Percentiles rank a stretch among this genome's conserved stretches.
These are phyloP conservation scores for Chrysina gloriosa DNA, from an alignment of 2,888 invertebrate species.

Conservation along the genomic window DNA sequence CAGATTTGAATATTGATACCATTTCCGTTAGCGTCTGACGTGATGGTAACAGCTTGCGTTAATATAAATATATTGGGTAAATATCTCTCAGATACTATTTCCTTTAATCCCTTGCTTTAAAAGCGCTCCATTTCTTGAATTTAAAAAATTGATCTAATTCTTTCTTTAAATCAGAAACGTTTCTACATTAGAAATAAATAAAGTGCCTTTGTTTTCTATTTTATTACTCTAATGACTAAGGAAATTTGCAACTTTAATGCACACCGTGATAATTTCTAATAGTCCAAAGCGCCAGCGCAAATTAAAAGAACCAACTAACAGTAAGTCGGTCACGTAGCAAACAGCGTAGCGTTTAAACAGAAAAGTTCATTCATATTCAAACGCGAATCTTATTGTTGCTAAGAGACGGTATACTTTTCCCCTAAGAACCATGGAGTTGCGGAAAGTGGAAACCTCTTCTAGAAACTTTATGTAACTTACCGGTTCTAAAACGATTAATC, in stretches of 20 bases:
- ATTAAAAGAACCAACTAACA: conserved; percentile 18
- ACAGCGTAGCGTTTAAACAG: conserved; percentile 33
- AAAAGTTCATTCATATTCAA: conserved; percentile 45
- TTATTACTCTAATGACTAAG: conserved; percentile 6
- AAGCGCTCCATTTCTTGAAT: not conserved
- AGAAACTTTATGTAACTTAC: conserved; percentile 42
- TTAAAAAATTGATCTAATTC: not conserved
- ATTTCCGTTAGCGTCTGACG: too few species aligned
- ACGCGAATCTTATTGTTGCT: conserved; percentile 44
- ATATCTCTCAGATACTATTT: too few species aligned
- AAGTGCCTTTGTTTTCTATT: too few species aligned
- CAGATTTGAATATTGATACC: too few species aligned
- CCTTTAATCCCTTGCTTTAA: too few species aligned
- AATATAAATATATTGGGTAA: too few species aligned
- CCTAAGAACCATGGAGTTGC: conserved; percentile 18
- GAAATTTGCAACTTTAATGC: conserved; percentile 22
- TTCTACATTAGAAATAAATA: too few species aligned
- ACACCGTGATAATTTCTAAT: conserved; percentile 25
- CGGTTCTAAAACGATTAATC: conserved; percentile 46
- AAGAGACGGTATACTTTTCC: conserved; percentile 38
- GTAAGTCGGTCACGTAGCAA: conserved; percentile 33
- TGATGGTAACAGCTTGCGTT: too few species aligned
- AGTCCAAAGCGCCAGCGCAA: not conserved
- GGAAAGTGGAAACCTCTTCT: conserved; percentile 31
- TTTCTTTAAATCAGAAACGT: not conserved